These are phyloP conservation scores for Myotis pilosus DNA, from an alignment of 2,797 vertebrate genomes.

Conservation along the genomic window DNA sequence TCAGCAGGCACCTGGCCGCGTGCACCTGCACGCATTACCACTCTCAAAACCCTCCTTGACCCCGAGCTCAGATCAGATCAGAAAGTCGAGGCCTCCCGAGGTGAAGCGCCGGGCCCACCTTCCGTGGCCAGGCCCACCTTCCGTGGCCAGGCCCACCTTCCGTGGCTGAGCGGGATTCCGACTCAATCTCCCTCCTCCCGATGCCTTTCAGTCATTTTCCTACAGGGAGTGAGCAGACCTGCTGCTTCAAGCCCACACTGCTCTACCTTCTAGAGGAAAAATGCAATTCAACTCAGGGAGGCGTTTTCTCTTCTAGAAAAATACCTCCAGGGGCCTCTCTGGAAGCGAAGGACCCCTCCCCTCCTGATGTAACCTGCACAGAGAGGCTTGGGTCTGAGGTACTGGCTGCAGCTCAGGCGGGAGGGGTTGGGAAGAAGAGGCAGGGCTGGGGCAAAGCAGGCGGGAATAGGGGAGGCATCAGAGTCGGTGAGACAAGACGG, in stretches of 20 bases:
- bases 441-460: background rate
- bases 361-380: background rate
- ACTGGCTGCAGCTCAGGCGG: background rate
- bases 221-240: background rate
- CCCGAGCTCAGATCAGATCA: background rate
- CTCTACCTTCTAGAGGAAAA: background rate
- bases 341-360: background rate
- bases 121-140: background rate
- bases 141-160: background rate
- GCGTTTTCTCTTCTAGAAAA: background rate
- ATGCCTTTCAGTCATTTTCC: background rate
- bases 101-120: background rate
- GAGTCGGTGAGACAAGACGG: background rate
- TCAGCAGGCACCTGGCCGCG: accelerated
- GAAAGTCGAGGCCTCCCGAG: background rate
- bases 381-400: background rate
- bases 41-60: accelerated
- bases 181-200: background rate
- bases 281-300: background rate
- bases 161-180: background rate
- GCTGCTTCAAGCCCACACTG: too few relatives aligned
- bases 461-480: accelerated
- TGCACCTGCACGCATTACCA: accelerated
- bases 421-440: too few relatives aligned
- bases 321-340: background rate